These are phyloP conservation scores for Hedychridium roseum DNA, from an alignment of 2,888 invertebrate species.

Conservation along the genomic window DNA sequence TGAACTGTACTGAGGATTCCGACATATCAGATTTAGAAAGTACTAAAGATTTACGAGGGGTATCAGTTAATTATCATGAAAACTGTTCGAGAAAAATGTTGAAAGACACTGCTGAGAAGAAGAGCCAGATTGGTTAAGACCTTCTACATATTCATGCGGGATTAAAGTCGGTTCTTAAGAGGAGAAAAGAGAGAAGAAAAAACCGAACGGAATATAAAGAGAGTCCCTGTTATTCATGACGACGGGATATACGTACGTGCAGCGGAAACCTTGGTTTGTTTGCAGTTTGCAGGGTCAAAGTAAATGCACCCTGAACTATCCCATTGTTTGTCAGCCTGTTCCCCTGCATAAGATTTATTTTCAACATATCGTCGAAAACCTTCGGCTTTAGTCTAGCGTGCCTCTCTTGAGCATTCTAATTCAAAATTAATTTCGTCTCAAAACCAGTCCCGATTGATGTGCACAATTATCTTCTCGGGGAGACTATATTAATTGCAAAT, in stretches of 20 bases:
- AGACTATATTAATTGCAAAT: no score
- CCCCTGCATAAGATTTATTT: slow-evolving; percentile 36
- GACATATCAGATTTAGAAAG: no score
- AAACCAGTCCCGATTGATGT: no score
- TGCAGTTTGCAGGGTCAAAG: slow-evolving; percentile 20
- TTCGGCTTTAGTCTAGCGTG: no score
- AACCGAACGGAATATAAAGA: slow-evolving; percentile 21
- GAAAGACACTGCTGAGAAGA: slow-evolving; percentile 22
- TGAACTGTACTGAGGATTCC: no score
- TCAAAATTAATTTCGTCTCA: no score
- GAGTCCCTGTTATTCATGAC: slow-evolving; percentile 55
- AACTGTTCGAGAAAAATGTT: slow-evolving; percentile 2
- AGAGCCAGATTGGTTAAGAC: slow-evolving; percentile 12
- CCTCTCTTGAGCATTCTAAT: no score
- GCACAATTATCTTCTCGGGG: no score
- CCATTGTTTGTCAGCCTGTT: slow-evolving; percentile 30
- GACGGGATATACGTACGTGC: slow-evolving; percentile 13
- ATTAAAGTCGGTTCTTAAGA: slow-evolving; percentile 44
- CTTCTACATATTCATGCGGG: slow-evolving; percentile 54
- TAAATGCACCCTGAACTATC: slow-evolving; percentile 30
- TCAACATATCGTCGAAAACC: no score
- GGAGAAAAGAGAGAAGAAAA: slow-evolving; percentile 27
- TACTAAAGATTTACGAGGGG: no score
- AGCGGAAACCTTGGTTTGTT: slow-evolving; percentile 33
- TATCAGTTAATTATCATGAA: no score